A percentile compares a stretch with the other conserved stretches of the same genome.
phyloP scores from a whole-genome alignment of 2,888 invertebrate species.

The Tetrapedia diversipes region DNA sequence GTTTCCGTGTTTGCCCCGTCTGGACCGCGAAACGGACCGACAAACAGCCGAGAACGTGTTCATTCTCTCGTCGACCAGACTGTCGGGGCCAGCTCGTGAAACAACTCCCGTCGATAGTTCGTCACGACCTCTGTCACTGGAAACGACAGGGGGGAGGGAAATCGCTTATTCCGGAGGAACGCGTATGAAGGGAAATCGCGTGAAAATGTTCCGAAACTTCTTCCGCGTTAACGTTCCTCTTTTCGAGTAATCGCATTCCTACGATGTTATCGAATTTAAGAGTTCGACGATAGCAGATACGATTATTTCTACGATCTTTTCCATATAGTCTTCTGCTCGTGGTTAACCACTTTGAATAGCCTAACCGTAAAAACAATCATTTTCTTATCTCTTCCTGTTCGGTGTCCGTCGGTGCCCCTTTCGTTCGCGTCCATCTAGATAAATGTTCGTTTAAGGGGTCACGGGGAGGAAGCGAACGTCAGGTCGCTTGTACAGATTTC shows the following conservation, averaged over 20 bases:
- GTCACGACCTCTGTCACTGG: conserved; percentile 49
- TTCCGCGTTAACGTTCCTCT: no score
- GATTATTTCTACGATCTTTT: no score
- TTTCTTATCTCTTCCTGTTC: neutral
- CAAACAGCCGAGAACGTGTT: conserved; percentile 68
- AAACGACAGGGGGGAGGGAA: conserved; percentile 57
- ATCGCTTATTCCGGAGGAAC: conserved; percentile 56
- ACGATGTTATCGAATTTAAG: neutral
- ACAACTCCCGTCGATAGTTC: conserved; percentile 62
- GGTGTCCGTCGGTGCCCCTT: neutral
- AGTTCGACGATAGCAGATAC: no score
- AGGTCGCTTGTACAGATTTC: neutral
- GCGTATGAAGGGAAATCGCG: conserved; percentile 18
- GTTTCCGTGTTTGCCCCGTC: conserved; percentile 73
- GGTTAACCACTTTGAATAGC: no score
- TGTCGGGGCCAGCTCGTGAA: conserved; percentile 52
- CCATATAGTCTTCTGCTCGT: no score
- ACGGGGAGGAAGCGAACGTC: neutral
- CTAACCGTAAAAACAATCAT: neutral
- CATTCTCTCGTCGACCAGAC: conserved; percentile 57
- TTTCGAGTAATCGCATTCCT: no score
- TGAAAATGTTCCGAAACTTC: neutral
- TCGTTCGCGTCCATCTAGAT: conserved; percentile 1
- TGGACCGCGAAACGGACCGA: conserved; percentile 70
- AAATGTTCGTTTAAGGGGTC: neutral